Base-by-base conservation (phyloP, 2,797 vertebrate species). In the Tiaroga cobitis region DNA sequence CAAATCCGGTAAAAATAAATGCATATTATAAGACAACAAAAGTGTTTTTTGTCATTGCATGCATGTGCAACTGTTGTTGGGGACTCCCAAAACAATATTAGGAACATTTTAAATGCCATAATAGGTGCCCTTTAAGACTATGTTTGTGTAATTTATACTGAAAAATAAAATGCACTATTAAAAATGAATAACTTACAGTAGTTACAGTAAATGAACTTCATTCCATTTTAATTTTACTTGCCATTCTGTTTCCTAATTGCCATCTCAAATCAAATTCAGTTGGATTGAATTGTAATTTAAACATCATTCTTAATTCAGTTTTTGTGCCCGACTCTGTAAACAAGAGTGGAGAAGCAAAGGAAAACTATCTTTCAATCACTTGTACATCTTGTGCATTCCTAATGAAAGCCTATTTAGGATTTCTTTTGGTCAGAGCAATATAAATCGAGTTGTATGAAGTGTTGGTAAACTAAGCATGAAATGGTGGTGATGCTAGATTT, bases 401-500 rank as follows among this genome's bases (percentile, higher is more conserved):
- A 78, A 79, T 34, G 41, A 70, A 80, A 85, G 39, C n/a, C 11
- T 61, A 54, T 39, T 79, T 70, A 24, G 49, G 2, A 26, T 85
- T 73, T 80, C 13, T 46, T 61, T 59, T 59, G 21, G 49, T 72
- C 39, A 46, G 63, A 26, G 68, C 41, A 65, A 73, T 54, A 73
- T 29, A 59, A 73, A 85, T 61, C 51, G 16, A 80, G 37, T 49
- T 65, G 46, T 46, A 46, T 59, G 76, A 85, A 85, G 67, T 80
- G 54, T 80, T 4, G 0, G 26, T 80, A 73, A 80, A 80, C 67
- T 73, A 80, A 85, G 76, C 81, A 77, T 87, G 81, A 79, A 81
- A 61, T 84, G 82, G 70, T 80, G 81, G 29, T 80, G 86, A 84
- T 87, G 88, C 87, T 88, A 89, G 82, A 85, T 88, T 84, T 86